Base-by-base conservation (phyloP, 2,888 invertebrate species). In the Eristalis pertinax region DNA sequence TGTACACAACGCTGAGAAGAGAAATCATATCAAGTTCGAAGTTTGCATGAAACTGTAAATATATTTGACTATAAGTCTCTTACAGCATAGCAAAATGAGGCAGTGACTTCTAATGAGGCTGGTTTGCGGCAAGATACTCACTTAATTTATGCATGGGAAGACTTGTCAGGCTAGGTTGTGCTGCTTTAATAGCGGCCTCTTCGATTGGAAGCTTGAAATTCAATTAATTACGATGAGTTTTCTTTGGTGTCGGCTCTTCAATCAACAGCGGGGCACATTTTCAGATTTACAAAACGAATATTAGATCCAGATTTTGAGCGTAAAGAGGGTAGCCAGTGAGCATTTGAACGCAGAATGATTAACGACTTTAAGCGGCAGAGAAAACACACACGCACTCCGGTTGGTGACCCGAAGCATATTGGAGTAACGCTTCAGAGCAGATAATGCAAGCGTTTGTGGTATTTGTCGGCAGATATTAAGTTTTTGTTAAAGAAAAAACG, bases 21-120 rank as follows among this genome's bases (percentile, higher is more conserved):
- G 50, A 50, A 50, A 50, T 50, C 50, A 50, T 50, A 50, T 50
- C 50, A 50, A 50, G 50, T 50, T 50, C 50, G 50, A 50, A 50
- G 50, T 50, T 50, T 50, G 50, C 50, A 50, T 8, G 19, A n/a
- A 50, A 50, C 19, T 50, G 50, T 50, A 19, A 50, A 50, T 50
- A 50, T 19, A 19, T 50, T 50, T 50, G 50, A 19, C 19, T 50
- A 50, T 50, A 10, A 19, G 43, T 50, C 4, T 50, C n/a, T 50
- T 19, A 1, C 50, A n/a, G 19, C 19, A 50, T 50, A 8, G 19
- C 50, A 8, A 50, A n/a, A 19, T 19, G 19, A 50, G 50, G 50
- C 50, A 19, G 50, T 50, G 50, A 50, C 50, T n/a, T 50, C 50
- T 50, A 50, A 50, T 50, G 50, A 50, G 50, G 50, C 19, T 7